These are phyloP conservation scores for Neodiprion virginianus DNA, from an alignment of 1,140 invertebrate species.

Conservation along the genomic window DNA sequence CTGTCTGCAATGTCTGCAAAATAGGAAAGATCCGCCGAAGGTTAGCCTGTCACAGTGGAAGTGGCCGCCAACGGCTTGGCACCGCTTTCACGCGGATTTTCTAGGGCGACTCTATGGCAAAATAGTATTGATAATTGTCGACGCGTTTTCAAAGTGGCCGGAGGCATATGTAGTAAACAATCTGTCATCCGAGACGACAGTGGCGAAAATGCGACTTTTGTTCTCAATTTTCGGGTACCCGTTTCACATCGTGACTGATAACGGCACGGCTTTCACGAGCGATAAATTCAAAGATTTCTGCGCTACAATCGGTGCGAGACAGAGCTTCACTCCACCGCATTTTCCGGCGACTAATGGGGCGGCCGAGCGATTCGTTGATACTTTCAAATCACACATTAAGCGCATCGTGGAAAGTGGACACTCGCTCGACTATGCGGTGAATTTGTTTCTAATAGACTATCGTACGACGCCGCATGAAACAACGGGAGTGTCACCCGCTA, in stretches of 20 bases:
- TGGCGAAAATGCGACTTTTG: slow-evolving; percentile 27
- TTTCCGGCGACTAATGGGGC: slow-evolving; percentile 46
- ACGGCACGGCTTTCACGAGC: slow-evolving; percentile 39
- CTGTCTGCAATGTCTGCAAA: slow-evolving; percentile 25
- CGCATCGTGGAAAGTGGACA: slow-evolving; percentile 27
- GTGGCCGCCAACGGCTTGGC: slow-evolving; percentile 1
- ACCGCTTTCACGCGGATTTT: slow-evolving; percentile 39
- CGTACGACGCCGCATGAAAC: slow-evolving; percentile 19
- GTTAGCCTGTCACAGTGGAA: background rate
- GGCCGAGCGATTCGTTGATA: slow-evolving; percentile 50
- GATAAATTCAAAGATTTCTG: slow-evolving; percentile 28
- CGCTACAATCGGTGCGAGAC: slow-evolving; percentile 28
- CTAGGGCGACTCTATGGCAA: slow-evolving; percentile 29
- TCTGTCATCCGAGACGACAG: slow-evolving; percentile 25
- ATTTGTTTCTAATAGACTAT: slow-evolving; percentile 16
- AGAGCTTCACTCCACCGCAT: slow-evolving; percentile 31
- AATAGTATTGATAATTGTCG: slow-evolving; percentile 37
- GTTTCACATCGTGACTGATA: slow-evolving; percentile 34
- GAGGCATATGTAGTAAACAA: slow-evolving; percentile 34
- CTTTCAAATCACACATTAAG: slow-evolving; percentile 48
- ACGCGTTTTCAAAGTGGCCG: slow-evolving; percentile 40
- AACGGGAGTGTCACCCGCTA: slow-evolving; percentile 43
- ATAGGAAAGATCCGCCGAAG: slow-evolving; percentile 9
- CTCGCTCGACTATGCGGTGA: slow-evolving; percentile 7
- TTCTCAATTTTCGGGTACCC: slow-evolving; percentile 39